phyloP scores from a whole-genome alignment of 2,113 vertebrate species.

The Theristicus caerulescens region DNA sequence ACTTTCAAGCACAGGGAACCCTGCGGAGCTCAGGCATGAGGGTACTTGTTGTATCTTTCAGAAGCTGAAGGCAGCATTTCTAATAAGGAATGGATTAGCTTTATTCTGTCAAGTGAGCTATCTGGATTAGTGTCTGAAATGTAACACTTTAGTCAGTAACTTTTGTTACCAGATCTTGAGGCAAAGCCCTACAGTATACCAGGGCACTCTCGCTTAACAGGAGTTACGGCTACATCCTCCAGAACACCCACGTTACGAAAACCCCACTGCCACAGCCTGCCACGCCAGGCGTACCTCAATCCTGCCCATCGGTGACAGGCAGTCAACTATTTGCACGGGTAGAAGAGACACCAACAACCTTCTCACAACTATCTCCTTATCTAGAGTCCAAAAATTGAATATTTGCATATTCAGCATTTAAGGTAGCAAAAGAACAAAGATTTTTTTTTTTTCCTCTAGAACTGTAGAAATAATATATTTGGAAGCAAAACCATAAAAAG shows the following conservation, averaged over 20 bases:
- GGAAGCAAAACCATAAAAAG: background rate
- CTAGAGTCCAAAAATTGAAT: background rate
- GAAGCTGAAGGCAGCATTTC: background rate
- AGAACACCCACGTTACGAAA: background rate
- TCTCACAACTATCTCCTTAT: background rate
- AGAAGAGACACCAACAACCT: background rate
- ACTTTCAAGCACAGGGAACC: background rate
- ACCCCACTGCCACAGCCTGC: background rate
- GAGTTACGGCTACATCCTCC: background rate
- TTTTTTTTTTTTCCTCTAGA: background rate
- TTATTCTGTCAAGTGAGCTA: background rate
- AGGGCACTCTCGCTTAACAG: background rate
- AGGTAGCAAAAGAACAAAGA: background rate
- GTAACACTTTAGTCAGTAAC: background rate
- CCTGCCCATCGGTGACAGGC: background rate
- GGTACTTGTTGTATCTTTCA: background rate
- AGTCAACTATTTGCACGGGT: background rate
- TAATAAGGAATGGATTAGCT: conserved; percentile 19
- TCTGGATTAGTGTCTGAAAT: background rate
- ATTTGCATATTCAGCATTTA: background rate
- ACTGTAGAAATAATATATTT: background rate
- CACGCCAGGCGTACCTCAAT: background rate
- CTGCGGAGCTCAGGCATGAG: background rate
- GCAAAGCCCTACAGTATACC: background rate
- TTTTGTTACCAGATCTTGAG: background rate